Conservation (phyloP, 2,113 vertebrate genomes). For the Natator depressus region DNA sequence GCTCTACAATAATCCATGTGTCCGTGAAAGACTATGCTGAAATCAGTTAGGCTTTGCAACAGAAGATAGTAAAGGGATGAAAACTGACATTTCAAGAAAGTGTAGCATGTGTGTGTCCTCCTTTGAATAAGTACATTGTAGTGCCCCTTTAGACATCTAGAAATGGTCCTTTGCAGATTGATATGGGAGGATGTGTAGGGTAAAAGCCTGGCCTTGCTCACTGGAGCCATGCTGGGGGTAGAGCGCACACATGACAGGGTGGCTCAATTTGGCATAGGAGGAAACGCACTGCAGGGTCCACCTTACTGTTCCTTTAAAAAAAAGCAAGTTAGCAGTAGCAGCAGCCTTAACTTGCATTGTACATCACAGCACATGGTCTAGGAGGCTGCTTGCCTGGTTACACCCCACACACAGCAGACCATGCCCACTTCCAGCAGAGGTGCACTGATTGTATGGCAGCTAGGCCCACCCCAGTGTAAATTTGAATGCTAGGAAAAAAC, state of each 20-base stretch:
- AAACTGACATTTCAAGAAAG: background rate
- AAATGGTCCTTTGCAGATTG: background rate
- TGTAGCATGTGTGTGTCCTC: accelerated
- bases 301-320: background rate
- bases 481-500: constrained; percentile 9
- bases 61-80: background rate
- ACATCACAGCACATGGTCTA: background rate
- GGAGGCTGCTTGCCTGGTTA: background rate
- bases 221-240: background rate
- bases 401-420: background rate
- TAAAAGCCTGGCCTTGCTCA: background rate
- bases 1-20: background rate
- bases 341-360: background rate
- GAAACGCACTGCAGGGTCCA: background rate
- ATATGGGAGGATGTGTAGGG: background rate
- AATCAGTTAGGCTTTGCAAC: background rate
- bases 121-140: background rate
- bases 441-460: background rate
- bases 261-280: background rate
- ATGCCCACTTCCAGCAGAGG: background rate
- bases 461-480: constrained; percentile 9
- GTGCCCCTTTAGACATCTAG: background rate
- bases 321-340: background rate
- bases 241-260: background rate
- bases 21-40: background rate